Conservation (phyloP, 92 coral and sea anemone species). For the Desmophyllum pertusum region DNA sequence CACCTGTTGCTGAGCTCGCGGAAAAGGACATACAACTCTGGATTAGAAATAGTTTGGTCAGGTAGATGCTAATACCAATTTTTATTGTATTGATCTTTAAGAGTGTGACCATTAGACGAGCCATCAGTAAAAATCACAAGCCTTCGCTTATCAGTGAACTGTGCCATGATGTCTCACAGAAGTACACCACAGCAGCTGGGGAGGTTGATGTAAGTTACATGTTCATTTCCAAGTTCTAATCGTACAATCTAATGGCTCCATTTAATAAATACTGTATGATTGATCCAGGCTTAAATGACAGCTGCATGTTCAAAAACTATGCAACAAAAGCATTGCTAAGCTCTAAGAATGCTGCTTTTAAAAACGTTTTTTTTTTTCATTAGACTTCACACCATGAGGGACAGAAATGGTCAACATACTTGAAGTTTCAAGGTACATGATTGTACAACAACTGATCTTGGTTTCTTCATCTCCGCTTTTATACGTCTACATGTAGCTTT, state of each 20-base stretch:
- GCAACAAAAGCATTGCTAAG: not conserved
- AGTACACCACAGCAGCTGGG: conserved; percentile 71
- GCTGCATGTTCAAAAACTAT: not conserved
- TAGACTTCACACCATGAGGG: conserved; percentile 73
- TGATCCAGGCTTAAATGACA: too few species aligned
- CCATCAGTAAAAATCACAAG: conserved; percentile 88
- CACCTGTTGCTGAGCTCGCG: too few species aligned
- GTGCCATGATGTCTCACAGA: conserved; percentile 86
- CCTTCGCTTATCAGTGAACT: conserved; percentile 86
- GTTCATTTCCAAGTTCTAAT: not conserved
- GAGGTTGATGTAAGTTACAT: conserved; percentile 41
- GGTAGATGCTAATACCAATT: not conserved
- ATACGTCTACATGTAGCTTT: too few species aligned
- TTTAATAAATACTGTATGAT: too few species aligned
- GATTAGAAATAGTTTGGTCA: too few species aligned
- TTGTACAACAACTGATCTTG: not conserved
- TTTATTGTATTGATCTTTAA: not conserved
- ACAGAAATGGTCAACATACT: conserved; percentile 78
- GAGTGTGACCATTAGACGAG: conserved; percentile 92
- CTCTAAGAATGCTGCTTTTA: not conserved
- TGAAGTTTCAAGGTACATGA: conserved; percentile 77
- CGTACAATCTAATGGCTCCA: too few species aligned
- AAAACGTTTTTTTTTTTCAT: not conserved
- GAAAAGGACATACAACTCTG: too few species aligned
- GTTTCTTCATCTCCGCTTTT: not conserved